phyloP scores from a whole-genome alignment of 2,888 invertebrate genomes.

The Vesta saturnalis region DNA sequence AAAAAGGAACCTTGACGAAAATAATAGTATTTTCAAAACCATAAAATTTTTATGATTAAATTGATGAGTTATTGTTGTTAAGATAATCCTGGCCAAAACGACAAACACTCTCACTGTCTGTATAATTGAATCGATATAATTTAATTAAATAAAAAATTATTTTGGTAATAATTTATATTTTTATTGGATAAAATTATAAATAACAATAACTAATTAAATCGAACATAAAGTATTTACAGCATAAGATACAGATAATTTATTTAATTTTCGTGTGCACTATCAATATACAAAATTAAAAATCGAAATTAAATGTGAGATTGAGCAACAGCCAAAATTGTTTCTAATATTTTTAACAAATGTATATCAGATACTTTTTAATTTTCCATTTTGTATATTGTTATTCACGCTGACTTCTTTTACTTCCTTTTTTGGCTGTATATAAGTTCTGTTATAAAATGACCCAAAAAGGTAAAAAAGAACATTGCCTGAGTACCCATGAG shows the following conservation, averaged over 20 bases:
- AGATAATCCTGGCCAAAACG: not conserved
- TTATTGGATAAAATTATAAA: slow-evolving; percentile 16
- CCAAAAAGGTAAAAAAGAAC: slow-evolving; percentile 83
- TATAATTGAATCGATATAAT: not conserved
- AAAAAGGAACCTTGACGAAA: too few species aligned
- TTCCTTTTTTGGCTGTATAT: slow-evolving; percentile 54
- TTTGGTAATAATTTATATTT: slow-evolving; percentile 2
- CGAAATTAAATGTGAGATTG: slow-evolving; percentile 6
- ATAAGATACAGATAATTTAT: not conserved
- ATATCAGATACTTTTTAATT: slow-evolving; percentile 40
- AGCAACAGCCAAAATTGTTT: slow-evolving; percentile 23
- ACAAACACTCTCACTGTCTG: too few species aligned
- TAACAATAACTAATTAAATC: slow-evolving; percentile 26
- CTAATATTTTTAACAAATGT: slow-evolving; percentile 2
- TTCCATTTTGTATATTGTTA: slow-evolving; percentile 41
- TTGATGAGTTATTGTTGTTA: too few species aligned
- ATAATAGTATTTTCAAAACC: too few species aligned
- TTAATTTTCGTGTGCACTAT: not conserved
- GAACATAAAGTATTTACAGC: slow-evolving; percentile 9
- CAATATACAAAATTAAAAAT: not conserved
- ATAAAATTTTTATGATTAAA: too few species aligned
- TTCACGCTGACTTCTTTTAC: slow-evolving; percentile 17
- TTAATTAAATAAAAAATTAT: not conserved
- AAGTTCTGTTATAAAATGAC: slow-evolving; percentile 76
- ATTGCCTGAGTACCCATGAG: slow-evolving; percentile 73